phyloP scores from a whole-genome alignment of 92 coral and sea anemone genomes.

The Meandrina meandrites region DNA sequence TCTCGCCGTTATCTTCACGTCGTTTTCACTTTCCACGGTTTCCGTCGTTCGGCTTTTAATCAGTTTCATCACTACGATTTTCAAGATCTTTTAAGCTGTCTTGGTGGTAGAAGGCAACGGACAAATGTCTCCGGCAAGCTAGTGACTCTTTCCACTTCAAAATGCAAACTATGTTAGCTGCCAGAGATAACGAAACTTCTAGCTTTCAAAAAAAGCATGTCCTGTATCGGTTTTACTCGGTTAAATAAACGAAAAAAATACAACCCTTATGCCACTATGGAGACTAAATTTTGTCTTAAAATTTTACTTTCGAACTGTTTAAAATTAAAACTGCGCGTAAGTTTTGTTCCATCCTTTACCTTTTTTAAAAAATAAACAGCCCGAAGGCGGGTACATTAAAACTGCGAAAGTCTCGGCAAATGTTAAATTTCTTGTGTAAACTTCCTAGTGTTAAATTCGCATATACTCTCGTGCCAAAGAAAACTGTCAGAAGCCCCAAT shows the following conservation, averaged over 20 bases:
- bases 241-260: not conserved
- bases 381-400: constrained; percentile 20
- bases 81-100: constrained; percentile 46
- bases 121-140: constrained; percentile 35
- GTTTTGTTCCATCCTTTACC: constrained; percentile 8
- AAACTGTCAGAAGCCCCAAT: constrained; percentile 9
- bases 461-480: not conserved
- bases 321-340: not conserved
- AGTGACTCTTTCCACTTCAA: constrained; percentile 7
- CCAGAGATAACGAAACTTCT: constrained; percentile 20
- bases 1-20: constrained; percentile 35
- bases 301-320: not conserved
- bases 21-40: constrained; percentile 19
- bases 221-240: not conserved
- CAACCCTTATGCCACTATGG: not conserved
- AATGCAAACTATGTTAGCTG: not conserved
- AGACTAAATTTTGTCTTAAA: not conserved
- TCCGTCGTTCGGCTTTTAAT: constrained; percentile 35
- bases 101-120: not conserved
- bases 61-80: constrained; percentile 27
- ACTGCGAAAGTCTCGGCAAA: constrained; percentile 20
- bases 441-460: constrained; percentile 29
- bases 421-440: constrained; percentile 25
- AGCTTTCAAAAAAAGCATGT: not conserved
- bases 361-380: constrained; percentile 26